Evolutionary conservation across 1,140 invertebrate species (phyloP).

Genomic region (Ptiloglossa arizonensis): DNA sequence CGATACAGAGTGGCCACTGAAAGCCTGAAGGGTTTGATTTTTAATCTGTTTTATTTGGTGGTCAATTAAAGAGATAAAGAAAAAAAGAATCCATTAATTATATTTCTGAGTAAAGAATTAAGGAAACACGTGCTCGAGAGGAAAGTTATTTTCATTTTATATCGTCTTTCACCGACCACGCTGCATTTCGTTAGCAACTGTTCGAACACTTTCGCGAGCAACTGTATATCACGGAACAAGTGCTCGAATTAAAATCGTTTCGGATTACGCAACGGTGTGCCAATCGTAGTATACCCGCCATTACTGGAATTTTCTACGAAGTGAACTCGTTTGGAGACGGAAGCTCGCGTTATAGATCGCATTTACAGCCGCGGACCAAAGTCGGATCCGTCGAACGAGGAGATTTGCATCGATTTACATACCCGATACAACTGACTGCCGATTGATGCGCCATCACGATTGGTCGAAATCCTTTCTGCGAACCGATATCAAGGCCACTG

Average conservation of each 20-base stretch:
- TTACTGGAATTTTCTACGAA: not conserved
- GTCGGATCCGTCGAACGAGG: not conserved
- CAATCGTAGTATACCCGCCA: not conserved
- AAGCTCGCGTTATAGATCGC: not conserved
- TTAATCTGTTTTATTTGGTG: too few species aligned
- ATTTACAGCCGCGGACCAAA: not conserved
- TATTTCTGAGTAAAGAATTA: too few species aligned
- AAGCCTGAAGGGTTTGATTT: too few species aligned
- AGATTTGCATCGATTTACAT: constrained; percentile 34
- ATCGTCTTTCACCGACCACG: too few species aligned
- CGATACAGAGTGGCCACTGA: too few species aligned
- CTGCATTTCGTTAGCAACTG: too few species aligned
- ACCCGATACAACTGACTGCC: constrained; percentile 13
- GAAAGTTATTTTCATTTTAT: too few species aligned
- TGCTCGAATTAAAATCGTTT: not conserved
- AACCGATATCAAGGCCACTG: constrained; percentile 32
- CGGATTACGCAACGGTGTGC: not conserved
- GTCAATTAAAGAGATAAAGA: too few species aligned
- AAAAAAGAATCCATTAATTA: too few species aligned
- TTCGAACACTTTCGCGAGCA: too few species aligned
- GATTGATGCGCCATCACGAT: constrained; percentile 2
- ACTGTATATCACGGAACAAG: not conserved
- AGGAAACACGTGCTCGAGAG: too few species aligned
- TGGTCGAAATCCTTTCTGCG: constrained; percentile 39
- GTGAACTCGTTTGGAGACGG: not conserved